Conservation (phyloP, 2,888 invertebrate species). For the Listrodromus nycthemerus region DNA sequence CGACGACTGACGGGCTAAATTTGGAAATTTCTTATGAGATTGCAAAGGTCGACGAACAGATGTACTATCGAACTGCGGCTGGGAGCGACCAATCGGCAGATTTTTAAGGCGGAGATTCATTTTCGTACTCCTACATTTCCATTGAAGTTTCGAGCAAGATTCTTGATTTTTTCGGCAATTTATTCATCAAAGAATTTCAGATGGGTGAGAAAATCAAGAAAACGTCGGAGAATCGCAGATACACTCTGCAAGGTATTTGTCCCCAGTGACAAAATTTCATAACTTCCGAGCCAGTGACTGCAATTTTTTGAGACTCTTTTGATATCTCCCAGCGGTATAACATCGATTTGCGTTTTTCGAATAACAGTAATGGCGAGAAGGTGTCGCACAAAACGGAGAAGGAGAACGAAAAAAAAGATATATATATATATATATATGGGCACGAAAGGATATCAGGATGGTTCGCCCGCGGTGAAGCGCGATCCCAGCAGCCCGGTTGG, state of each 20-base stretch:
- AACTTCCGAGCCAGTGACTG: neutral
- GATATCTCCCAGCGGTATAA: neutral
- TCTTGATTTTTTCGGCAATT: too few species aligned
- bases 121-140: too few species aligned
- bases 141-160: too few species aligned
- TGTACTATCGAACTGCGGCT: too few species aligned
- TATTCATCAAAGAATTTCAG: too few species aligned
- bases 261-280: neutral
- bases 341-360: conserved; percentile 12
- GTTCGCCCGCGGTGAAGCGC: conserved; percentile 1
- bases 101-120: too few species aligned
- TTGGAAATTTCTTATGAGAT: neutral
- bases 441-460: conserved; percentile 17
- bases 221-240: too few species aligned
- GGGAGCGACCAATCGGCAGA: too few species aligned
- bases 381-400: conserved; percentile 9
- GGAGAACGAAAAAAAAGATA: conserved; percentile 11
- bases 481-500: conserved; percentile 23
- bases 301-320: neutral
- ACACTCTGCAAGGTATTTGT: too few species aligned
- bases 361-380: conserved; percentile 28
- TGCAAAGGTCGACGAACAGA: too few species aligned
- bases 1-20: neutral
- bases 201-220: too few species aligned
- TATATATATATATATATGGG: too few species aligned